Conservation (phyloP, 2,113 vertebrate species). For the Clarias magur region DNA sequence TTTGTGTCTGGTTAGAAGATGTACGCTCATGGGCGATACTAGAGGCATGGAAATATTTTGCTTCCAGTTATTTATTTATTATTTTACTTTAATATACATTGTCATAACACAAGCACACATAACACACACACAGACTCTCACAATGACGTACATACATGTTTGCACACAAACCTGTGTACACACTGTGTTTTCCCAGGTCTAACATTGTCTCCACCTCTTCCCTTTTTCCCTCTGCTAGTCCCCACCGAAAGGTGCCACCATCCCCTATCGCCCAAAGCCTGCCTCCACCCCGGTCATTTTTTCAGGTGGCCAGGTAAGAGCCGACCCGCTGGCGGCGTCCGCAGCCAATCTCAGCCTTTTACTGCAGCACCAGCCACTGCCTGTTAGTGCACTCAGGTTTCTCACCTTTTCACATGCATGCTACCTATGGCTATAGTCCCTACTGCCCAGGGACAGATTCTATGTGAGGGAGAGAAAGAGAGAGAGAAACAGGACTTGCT, state of each 20-base stretch:
- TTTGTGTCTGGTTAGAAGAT: neutral
- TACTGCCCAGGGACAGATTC: slow-evolving; percentile 1
- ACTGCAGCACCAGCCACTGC: slow-evolving; percentile 98
- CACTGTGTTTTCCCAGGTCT: slow-evolving; percentile 68
- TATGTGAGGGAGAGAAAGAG: neutral
- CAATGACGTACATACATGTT: neutral
- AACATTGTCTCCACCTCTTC: slow-evolving; percentile 80
- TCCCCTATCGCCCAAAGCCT: slow-evolving; percentile 98
- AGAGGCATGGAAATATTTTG: neutral
- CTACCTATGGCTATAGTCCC: slow-evolving; percentile 47
- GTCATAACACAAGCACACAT: neutral
- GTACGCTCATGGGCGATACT: neutral
- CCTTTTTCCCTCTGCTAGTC: slow-evolving; percentile 88
- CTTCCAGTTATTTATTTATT: neutral
- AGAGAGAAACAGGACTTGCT: slow-evolving; percentile 12
- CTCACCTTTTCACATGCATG: slow-evolving; percentile 83
- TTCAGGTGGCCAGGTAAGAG: slow-evolving; percentile 99
- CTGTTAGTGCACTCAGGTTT: slow-evolving; percentile 99
- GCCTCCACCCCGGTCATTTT: slow-evolving; percentile 99
- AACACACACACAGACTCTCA: neutral
- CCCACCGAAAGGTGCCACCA: slow-evolving; percentile 99
- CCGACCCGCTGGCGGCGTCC: slow-evolving; percentile 89
- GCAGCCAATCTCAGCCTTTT: slow-evolving; percentile 89
- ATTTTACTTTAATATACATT: neutral
- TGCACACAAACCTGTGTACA: slow-evolving; percentile 30